Percentiles rank a stretch among this genome's conserved stretches.
Evolutionary conservation across 2,888 invertebrate species (phyloP).

Genomic region (Agrochola lota): DNA sequence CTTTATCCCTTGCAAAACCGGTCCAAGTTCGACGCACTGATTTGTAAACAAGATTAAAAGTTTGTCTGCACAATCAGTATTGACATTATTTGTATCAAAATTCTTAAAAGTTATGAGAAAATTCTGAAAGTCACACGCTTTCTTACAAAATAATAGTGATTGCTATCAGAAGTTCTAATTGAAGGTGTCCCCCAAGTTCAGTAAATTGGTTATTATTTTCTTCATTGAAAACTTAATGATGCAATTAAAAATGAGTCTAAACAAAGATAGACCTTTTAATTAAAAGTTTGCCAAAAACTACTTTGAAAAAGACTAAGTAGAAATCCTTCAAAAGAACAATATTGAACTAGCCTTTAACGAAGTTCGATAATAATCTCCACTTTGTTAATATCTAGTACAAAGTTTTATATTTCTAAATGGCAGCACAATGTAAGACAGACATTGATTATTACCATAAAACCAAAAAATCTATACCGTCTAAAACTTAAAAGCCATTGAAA

Average conservation of each 20-base stretch:
- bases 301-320: not conserved
- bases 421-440: slow-evolving; percentile 19
- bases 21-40: slow-evolving; percentile 41
- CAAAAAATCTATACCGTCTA: not conserved
- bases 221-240: not conserved
- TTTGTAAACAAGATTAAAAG: slow-evolving; percentile 29
- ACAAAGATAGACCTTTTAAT: not conserved
- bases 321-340: not conserved
- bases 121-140: not conserved
- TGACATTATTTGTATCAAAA: not conserved
- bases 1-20: slow-evolving; percentile 60
- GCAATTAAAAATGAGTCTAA: not conserved
- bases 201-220: not conserved
- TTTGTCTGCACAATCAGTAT: not conserved
- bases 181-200: not conserved
- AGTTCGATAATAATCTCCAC: not conserved
- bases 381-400: slow-evolving; percentile 16
- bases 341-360: slow-evolving; percentile 18
- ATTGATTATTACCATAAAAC: slow-evolving; percentile 14
- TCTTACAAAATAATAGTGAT: not conserved
- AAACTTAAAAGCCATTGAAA: slow-evolving; percentile 1
- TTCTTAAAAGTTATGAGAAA: not conserved
- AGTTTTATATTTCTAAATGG: slow-evolving; percentile 28
- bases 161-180: not conserved
- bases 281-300: slow-evolving; percentile 4